These are phyloP conservation scores for Dendrocincla fuliginosa DNA, from an alignment of 2,797 vertebrate genomes.

Conservation along the genomic window DNA sequence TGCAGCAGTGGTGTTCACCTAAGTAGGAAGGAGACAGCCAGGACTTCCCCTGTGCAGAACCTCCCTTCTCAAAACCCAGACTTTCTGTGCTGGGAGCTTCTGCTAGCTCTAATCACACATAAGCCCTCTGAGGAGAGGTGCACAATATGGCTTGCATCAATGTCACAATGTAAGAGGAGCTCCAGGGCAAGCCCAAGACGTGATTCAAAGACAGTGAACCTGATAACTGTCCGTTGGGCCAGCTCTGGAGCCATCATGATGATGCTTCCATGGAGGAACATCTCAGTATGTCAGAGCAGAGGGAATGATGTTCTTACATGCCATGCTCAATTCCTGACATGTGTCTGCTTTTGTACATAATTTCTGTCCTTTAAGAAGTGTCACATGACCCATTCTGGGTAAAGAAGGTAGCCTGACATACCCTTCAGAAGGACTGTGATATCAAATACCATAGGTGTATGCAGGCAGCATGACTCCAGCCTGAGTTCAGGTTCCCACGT, in stretches of 20 bases:
- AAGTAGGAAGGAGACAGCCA: background rate
- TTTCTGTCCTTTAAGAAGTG: background rate
- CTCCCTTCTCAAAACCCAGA: background rate
- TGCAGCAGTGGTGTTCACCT: background rate
- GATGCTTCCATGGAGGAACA: background rate
- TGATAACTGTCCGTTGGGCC: background rate
- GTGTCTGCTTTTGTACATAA: background rate
- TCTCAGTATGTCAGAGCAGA: background rate
- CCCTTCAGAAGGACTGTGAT: background rate
- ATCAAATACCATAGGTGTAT: background rate
- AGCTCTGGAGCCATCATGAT: background rate
- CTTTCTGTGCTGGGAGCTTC: background rate
- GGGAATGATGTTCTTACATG: background rate
- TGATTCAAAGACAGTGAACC: background rate
- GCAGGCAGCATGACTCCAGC: background rate
- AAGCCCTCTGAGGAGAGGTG: background rate
- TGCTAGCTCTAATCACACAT: background rate
- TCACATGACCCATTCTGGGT: background rate
- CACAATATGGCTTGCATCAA: background rate
- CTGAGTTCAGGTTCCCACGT: background rate
- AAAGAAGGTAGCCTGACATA: background rate
- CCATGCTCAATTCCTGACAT: background rate
- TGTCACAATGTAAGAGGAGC: background rate
- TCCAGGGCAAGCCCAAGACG: fast-evolving
- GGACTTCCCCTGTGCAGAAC: background rate